phyloP scores from a whole-genome alignment of 2,113 vertebrate species.

The Oncorhynchus masou region DNA sequence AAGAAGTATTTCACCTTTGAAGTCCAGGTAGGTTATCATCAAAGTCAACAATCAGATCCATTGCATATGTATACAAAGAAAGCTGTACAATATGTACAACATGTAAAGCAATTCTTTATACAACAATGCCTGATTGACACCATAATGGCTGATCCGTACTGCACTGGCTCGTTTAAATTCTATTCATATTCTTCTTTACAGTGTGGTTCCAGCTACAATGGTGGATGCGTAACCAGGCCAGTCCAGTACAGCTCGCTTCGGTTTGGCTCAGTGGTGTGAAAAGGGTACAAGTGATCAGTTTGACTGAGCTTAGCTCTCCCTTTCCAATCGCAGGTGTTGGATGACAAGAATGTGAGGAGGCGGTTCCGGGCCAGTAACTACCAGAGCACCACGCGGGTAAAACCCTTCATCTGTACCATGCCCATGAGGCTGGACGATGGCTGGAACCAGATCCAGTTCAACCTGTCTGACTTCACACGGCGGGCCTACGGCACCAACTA shows the following conservation, averaged over 20 bases:
- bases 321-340: slow-evolving; percentile 80
- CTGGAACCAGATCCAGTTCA: slow-evolving; percentile 99
- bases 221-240: too few relatives aligned
- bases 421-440: slow-evolving; percentile 94
- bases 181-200: too few relatives aligned
- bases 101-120: too few relatives aligned
- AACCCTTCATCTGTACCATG: slow-evolving; percentile 98
- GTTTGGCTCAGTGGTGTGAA: too few relatives aligned
- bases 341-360: slow-evolving; percentile 93
- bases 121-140: too few relatives aligned
- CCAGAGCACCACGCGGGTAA: slow-evolving; percentile 93
- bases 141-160: too few relatives aligned
- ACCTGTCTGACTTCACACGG: slow-evolving; percentile 91
- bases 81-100: not conserved
- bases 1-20: slow-evolving; percentile 98
- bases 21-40: slow-evolving; percentile 83
- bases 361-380: slow-evolving; percentile 95
- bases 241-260: too few relatives aligned
- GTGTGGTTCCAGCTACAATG: too few relatives aligned
- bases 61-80: not conserved
- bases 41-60: not conserved
- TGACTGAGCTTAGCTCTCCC: not conserved
- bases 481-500: slow-evolving; percentile 95
- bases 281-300: not conserved
- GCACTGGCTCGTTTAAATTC: too few relatives aligned